phyloP scores from a whole-genome alignment of 1,140 invertebrate species.

The Calliphora vicina region DNA sequence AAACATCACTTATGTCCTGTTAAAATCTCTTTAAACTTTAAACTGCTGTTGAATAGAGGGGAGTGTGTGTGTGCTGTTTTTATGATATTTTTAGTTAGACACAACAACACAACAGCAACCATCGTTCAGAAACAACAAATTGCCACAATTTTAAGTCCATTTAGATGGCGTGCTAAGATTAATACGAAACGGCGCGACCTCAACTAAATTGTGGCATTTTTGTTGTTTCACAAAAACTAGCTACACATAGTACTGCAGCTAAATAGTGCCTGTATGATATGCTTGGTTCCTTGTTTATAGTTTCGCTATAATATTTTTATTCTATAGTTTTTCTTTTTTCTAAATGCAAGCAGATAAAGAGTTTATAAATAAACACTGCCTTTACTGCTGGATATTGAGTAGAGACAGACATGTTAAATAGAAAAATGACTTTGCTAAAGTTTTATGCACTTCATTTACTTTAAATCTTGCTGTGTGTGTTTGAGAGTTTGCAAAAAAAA shows the following conservation, averaged over 20 bases:
- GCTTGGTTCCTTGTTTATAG: too few relatives aligned
- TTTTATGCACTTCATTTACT: slow-evolving; percentile 26
- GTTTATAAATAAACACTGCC: neutral
- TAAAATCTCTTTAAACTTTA: too few relatives aligned
- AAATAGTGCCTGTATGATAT: neutral
- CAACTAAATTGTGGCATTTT: slow-evolving; percentile 27
- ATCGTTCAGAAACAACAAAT: slow-evolving; percentile 28
- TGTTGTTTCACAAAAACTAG: neutral
- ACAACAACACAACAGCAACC: neutral
- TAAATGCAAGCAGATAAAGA: neutral
- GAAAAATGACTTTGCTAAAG: neutral
- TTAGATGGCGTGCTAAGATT: slow-evolving; percentile 38
- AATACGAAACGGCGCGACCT: slow-evolving; percentile 35
- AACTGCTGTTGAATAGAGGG: too few relatives aligned
- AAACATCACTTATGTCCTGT: too few relatives aligned
- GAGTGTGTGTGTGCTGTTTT: too few relatives aligned
- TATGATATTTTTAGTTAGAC: neutral
- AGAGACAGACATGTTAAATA: neutral
- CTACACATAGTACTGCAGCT: too few relatives aligned
- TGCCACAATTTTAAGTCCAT: slow-evolving; percentile 34
- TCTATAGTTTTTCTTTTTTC: neutral
- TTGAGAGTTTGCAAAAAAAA: too few relatives aligned
- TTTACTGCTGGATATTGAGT: neutral
- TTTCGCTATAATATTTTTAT: too few relatives aligned
- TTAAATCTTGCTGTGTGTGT: neutral